These are phyloP conservation scores for Autographa gamma DNA, from an alignment of 2,888 invertebrate species.

Conservation along the genomic window DNA sequence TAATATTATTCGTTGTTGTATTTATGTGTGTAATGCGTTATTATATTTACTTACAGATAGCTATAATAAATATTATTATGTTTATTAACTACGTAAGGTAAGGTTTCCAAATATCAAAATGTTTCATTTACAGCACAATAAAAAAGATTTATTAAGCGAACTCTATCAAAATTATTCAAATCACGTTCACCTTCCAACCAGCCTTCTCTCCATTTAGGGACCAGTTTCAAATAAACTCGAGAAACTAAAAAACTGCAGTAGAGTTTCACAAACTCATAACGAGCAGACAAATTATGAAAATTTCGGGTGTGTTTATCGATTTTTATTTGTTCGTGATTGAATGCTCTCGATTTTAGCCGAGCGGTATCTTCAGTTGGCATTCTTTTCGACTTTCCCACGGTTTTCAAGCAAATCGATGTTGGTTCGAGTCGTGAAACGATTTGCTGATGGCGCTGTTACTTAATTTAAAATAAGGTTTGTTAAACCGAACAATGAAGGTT, in stretches of 20 bases:
- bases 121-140: constrained; percentile 37
- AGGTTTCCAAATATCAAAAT: constrained; percentile 28
- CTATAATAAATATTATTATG: not conserved
- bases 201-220: constrained; percentile 40
- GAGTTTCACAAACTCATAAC: constrained; percentile 39
- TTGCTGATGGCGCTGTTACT: constrained; percentile 39
- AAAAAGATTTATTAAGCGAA: constrained; percentile 47
- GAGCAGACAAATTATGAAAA: constrained; percentile 53
- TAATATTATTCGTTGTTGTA: not conserved
- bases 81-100: constrained; percentile 17
- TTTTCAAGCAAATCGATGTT: constrained; percentile 57
- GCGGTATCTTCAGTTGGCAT: constrained; percentile 68
- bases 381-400: constrained; percentile 62
- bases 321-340: constrained; percentile 70
- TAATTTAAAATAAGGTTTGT: constrained; percentile 41
- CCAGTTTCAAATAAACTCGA: constrained; percentile 40
- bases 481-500: constrained; percentile 26
- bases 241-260: constrained; percentile 34
- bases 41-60: not conserved
- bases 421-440: constrained; percentile 37
- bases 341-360: constrained; percentile 74
- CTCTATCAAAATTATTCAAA: constrained; percentile 49
- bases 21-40: not conserved
- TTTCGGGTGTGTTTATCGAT: constrained; percentile 58
- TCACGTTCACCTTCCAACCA: constrained; percentile 48